Evolutionary conservation across 1,140 invertebrate genomes (phyloP).

Genomic region (Diachasmimorpha longicaudata): DNA sequence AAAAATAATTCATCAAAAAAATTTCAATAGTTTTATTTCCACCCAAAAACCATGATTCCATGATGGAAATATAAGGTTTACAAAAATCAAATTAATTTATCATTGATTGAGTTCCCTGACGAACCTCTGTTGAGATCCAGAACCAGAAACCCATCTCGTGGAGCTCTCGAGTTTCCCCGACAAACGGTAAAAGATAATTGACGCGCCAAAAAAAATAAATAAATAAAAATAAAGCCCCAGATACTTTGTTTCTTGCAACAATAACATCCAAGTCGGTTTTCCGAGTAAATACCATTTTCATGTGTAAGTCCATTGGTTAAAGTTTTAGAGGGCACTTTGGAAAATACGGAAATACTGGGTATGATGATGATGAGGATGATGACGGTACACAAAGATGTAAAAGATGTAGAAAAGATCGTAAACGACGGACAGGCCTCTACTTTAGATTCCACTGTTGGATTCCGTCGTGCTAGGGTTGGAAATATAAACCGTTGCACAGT

Average conservation of each 20-base stretch:
- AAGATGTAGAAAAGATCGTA: constrained; percentile 1
- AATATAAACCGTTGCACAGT: background rate
- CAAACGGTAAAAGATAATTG: constrained; percentile 21
- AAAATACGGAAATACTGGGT: background rate
- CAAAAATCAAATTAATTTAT: too few relatives aligned
- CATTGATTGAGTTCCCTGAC: too few relatives aligned
- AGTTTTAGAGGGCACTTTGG: background rate
- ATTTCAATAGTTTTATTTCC: too few relatives aligned
- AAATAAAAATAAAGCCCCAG: background rate
- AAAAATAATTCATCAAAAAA: background rate
- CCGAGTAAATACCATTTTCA: background rate
- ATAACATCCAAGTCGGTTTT: background rate
- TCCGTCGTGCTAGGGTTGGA: background rate
- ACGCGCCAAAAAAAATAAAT: background rate
- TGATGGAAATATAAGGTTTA: too few relatives aligned
- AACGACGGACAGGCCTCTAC: background rate
- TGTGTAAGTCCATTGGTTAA: background rate
- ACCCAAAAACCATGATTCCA: too few relatives aligned
- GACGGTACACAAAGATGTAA: background rate
- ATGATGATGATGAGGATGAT: background rate
- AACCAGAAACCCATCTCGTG: too few relatives aligned
- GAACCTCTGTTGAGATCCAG: too few relatives aligned
- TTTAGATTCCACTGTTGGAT: background rate
- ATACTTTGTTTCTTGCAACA: background rate
- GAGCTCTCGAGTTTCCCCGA: background rate